Evolutionary conservation across 2,888 invertebrate species (phyloP), one percentile per base, ranked within the genome.

Genomic region (Metacarcinus magister): DNA sequence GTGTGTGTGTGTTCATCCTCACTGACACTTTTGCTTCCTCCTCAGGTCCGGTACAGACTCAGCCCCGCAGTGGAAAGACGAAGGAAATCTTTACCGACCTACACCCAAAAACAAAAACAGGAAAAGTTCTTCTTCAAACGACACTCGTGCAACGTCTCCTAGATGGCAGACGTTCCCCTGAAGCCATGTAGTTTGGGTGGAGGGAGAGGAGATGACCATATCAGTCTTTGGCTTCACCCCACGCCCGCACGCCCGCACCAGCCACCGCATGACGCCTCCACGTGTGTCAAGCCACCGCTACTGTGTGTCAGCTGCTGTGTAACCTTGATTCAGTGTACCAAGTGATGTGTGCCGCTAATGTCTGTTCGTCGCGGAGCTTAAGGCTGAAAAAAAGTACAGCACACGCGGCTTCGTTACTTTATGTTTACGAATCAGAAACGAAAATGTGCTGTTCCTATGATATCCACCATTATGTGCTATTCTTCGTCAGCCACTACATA

Each of bases 51-150:
- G 4, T 97, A 97, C 95, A 96, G 92, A 43, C 96, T 97, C 82
- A 96, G 96, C 54, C 96, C 96, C 2, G 97, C 97, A 0, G 97
- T 97, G 39, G 96, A 97, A 92, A 93, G 96, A 7, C 43, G 97
- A n/a, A 92, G 97, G 32, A 96, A 97, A 95, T 96, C 96, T 4
- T 95, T 97, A 44, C 97, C 97, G 0, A 96, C 95, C 10, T 95
- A 95, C 87, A 95, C 94, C 3, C 95, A 95, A 39, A 96, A 96
- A 46, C 95, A 95, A 32, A 95, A 95, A 43, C 96, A 96, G 28
- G 96, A 96, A 44, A 96, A 94, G 28, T 96, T 96, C 60, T 96
- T 96, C 94, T 93, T 96, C 89, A 96, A 96, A 75, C 54, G 96
- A 16, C 96, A 96, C 82, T 96, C 96, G 48, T 96, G 96, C 87